Conservation (phyloP, 2,888 invertebrate species). For the Tetragnatha montana region DNA sequence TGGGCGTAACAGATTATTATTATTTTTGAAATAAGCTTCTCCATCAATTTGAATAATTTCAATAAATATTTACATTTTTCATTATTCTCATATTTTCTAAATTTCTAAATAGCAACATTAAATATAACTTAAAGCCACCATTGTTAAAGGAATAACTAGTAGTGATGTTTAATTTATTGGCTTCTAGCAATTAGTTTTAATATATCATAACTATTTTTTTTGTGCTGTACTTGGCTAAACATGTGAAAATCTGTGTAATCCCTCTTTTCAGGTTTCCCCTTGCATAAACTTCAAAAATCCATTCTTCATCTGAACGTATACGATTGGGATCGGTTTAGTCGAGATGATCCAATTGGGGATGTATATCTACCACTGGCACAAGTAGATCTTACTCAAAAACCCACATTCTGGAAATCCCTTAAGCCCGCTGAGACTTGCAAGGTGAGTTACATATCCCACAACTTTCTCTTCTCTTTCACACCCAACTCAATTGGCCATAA, state of each 20-base stretch:
- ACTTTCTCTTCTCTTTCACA: not conserved
- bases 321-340: constrained; percentile 94
- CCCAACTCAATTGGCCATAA: too few species aligned
- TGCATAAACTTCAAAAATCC: constrained; percentile 92
- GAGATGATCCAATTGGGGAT: constrained; percentile 95
- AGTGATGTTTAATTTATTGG: too few species aligned
- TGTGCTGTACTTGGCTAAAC: too few species aligned
- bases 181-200: not conserved
- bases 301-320: constrained; percentile 94
- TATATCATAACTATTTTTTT: too few species aligned
- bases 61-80: too few species aligned
- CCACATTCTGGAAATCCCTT: constrained; percentile 94
- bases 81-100: too few species aligned
- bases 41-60: too few species aligned
- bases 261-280: constrained; percentile 83
- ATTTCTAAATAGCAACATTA: too few species aligned
- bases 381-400: constrained; percentile 93
- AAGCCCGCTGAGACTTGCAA: constrained; percentile 87
- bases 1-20: too few species aligned
- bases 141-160: not conserved
- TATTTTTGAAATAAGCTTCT: too few species aligned
- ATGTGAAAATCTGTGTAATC: not conserved
- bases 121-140: too few species aligned
- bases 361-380: constrained; percentile 93
- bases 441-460: constrained; percentile 56